Conservation (phyloP, 2,888 invertebrate genomes). For the Trichopria drosophilae region DNA sequence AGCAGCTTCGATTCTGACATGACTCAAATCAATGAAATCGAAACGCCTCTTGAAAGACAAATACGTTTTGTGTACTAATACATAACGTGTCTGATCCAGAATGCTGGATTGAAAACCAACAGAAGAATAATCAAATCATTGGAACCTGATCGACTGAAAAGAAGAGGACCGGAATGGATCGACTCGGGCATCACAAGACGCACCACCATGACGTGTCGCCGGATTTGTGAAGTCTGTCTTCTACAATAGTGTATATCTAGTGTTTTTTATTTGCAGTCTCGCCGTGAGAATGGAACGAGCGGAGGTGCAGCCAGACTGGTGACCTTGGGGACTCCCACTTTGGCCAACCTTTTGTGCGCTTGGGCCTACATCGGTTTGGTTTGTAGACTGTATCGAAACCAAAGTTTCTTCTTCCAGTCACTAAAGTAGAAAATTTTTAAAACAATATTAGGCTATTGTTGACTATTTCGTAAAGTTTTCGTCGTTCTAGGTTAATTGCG, state of each 20-base stretch:
- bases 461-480: no score
- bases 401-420: constrained; percentile 36
- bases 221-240: no score
- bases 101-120: no score
- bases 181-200: no score
- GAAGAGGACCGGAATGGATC: no score
- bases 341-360: constrained; percentile 37
- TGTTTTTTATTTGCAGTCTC: constrained; percentile 57
- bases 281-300: constrained; percentile 47
- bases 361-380: constrained; percentile 50
- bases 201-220: no score
- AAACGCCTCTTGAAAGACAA: constrained; percentile 58
- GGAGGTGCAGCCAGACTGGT: constrained; percentile 41
- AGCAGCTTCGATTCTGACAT: constrained; percentile 70
- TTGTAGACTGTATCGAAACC: constrained; percentile 54
- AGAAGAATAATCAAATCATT: no score
- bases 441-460: no score
- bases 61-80: constrained; percentile 10
- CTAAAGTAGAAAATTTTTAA: constrained; percentile 22
- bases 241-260: constrained; percentile 49
- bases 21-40: constrained; percentile 66
- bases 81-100: no score
- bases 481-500: no score
- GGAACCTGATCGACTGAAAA: no score
- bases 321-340: constrained; percentile 33